A percentile compares a stretch with the other conserved stretches of the same genome.
phyloP scores from a whole-genome alignment of 1,140 invertebrate species.

The Bicyclus anynana region DNA sequence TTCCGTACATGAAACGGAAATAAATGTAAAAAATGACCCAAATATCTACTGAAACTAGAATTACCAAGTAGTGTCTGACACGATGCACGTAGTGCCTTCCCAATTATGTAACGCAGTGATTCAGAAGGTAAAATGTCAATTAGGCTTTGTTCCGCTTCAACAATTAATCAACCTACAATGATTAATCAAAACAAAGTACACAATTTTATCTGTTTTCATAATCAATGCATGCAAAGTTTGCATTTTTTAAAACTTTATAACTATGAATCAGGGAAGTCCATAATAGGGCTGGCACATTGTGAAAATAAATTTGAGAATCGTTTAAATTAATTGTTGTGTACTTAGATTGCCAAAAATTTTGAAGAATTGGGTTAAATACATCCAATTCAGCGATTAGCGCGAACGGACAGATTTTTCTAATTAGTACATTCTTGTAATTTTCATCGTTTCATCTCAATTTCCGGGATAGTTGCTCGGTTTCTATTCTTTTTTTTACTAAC shows the following conservation, averaged over 20 bases:
- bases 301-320: too few relatives aligned
- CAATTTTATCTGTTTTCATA: slow-evolving; percentile 8
- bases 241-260: slow-evolving; percentile 9
- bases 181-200: slow-evolving; percentile 14
- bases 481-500: too few relatives aligned
- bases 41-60: background rate
- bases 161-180: background rate
- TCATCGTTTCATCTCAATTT: too few relatives aligned
- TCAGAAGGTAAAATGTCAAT: slow-evolving; percentile 8
- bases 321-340: too few relatives aligned
- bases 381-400: too few relatives aligned
- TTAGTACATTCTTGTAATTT: too few relatives aligned
- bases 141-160: slow-evolving; percentile 13
- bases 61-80: background rate
- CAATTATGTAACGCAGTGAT: background rate
- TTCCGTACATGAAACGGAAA: background rate
- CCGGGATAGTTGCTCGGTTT: too few relatives aligned
- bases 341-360: too few relatives aligned
- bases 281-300: slow-evolving; percentile 10
- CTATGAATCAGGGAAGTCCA: slow-evolving; percentile 1
- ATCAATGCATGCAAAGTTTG: background rate
- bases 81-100: background rate
- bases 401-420: too few relatives aligned
- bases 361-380: too few relatives aligned
- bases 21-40: background rate